A percentile compares a stretch with the other conserved stretches of the same genome.
These are phyloP conservation scores for Dryomyza anilis DNA, from an alignment of 2,888 invertebrate species.

Conservation along the genomic window DNA sequence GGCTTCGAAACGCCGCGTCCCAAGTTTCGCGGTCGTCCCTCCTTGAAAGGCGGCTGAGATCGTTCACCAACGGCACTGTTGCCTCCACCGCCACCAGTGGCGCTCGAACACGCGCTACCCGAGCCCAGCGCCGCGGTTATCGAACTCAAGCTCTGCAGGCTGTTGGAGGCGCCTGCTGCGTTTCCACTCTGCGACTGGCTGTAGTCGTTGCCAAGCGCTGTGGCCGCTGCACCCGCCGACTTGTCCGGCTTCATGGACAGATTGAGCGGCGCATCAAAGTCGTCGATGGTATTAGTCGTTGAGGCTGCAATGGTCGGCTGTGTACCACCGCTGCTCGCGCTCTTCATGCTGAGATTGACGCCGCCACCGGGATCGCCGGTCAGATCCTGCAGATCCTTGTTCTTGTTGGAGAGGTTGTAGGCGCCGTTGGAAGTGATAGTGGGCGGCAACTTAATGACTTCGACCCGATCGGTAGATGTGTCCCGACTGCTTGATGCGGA, in stretches of 20 bases:
- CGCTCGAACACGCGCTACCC: slow-evolving; percentile 37
- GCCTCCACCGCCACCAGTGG: slow-evolving; percentile 35
- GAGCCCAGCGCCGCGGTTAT: slow-evolving; percentile 60
- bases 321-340: slow-evolving; percentile 35
- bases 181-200: slow-evolving; percentile 28
- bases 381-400: slow-evolving; percentile 55
- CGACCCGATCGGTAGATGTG: slow-evolving; percentile 70
- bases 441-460: slow-evolving; percentile 80
- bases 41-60: slow-evolving; percentile 63
- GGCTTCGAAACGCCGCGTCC: slow-evolving; percentile 88
- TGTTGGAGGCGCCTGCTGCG: slow-evolving; percentile 46
- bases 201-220: slow-evolving; percentile 44
- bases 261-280: slow-evolving; percentile 79
- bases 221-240: slow-evolving; percentile 27
- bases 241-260: slow-evolving; percentile 76
- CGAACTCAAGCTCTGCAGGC: slow-evolving; percentile 60
- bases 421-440: slow-evolving; percentile 67
- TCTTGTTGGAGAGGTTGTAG: slow-evolving; percentile 59
- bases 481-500: slow-evolving; percentile 42
- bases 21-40: slow-evolving; percentile 81
- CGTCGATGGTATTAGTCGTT: slow-evolving; percentile 63
- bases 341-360: slow-evolving; percentile 59
- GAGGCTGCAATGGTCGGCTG: slow-evolving; percentile 48
- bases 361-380: slow-evolving; percentile 52
- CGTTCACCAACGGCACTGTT: slow-evolving; percentile 36